Conservation (phyloP, 2,113 vertebrate genomes). For the Chlorodrepanis virens region DNA sequence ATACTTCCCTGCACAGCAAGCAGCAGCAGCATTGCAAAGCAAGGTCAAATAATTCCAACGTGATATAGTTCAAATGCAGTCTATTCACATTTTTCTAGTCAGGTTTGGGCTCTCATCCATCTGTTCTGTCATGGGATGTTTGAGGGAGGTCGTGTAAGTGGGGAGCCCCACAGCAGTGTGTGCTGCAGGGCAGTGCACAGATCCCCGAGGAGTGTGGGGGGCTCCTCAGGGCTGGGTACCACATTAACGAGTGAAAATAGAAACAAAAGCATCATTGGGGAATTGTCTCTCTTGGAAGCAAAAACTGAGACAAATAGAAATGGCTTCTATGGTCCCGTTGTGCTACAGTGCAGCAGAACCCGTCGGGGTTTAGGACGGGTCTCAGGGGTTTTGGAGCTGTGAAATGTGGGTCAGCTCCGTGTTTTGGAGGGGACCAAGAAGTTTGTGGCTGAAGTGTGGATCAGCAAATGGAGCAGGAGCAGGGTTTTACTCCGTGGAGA, state of each 20-base stretch:
- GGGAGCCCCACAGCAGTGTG: neutral
- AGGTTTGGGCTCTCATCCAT: neutral
- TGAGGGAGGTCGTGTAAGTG: neutral
- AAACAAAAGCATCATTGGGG: fast-evolving
- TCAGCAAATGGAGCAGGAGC: neutral
- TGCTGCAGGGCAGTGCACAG: neutral
- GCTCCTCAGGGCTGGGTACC: neutral
- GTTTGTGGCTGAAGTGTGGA: fast-evolving
- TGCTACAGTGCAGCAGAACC: neutral
- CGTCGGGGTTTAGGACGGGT: fast-evolving
- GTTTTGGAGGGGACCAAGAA: no score
- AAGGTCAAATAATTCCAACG: neutral
- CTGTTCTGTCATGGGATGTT: neutral
- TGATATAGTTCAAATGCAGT: neutral
- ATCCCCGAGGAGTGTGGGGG: fast-evolving
- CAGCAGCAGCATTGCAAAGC: neutral
- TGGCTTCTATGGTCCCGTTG: neutral
- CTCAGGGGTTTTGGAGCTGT: fast-evolving
- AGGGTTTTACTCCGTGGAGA: fast-evolving
- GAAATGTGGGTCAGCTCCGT: neutral
- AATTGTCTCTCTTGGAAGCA: neutral
- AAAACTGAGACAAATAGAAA: neutral
- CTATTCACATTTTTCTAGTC: neutral
- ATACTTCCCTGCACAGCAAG: fast-evolving
- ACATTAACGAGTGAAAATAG: neutral